phyloP scores from a whole-genome alignment of 2,797 vertebrate species.

The Rhincodon typus region DNA sequence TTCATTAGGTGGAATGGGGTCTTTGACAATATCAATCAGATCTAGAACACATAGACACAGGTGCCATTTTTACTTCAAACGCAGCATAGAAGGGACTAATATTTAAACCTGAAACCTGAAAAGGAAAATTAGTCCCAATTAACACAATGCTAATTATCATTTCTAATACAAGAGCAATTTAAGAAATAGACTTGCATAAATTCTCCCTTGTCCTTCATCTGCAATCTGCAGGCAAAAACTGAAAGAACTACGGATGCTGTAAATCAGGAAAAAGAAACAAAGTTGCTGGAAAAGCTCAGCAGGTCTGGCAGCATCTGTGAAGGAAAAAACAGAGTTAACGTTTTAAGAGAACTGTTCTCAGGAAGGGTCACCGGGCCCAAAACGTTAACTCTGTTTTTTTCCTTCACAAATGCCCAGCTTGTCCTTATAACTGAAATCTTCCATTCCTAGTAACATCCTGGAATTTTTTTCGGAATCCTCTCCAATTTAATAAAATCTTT shows the following conservation, averaged over 20 bases:
- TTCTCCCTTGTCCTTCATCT: neutral
- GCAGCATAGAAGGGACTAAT: neutral
- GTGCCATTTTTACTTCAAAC: neutral
- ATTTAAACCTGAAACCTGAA: conserved; percentile 36
- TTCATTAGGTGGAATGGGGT: conserved; percentile 83
- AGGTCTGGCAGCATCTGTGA: too few species aligned
- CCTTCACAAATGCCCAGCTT: too few species aligned
- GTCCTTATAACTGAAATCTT: too few species aligned
- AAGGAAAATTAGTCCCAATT: neutral
- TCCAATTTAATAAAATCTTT: too few species aligned
- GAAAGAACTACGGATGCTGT: neutral
- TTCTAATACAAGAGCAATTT: neutral
- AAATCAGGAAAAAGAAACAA: too few species aligned
- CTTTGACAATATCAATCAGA: conserved; percentile 92
- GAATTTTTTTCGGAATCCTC: too few species aligned
- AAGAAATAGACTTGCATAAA: neutral
- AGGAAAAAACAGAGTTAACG: too few species aligned
- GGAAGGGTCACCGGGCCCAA: too few species aligned
- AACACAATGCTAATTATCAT: neutral
- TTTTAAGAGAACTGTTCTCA: too few species aligned
- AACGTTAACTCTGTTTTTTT: too few species aligned
- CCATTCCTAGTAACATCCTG: too few species aligned
- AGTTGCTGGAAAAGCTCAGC: too few species aligned
- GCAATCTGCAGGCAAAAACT: neutral
- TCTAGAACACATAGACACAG: conserved; percentile 54